Conservation (phyloP, 2,113 vertebrate genomes). For the Sinocyclocheilus rhinocerous region DNA sequence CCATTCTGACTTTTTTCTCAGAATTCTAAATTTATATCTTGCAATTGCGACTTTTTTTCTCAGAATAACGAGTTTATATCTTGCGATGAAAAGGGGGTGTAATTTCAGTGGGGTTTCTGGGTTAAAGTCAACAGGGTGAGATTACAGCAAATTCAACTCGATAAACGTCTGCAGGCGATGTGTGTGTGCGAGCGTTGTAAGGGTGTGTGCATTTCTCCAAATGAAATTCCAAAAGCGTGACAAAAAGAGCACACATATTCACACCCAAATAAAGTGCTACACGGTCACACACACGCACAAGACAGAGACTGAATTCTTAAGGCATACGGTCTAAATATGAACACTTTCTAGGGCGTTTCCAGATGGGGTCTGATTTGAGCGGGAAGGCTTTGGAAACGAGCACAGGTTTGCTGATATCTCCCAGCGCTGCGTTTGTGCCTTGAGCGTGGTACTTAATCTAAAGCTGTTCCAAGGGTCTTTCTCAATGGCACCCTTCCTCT, state of each 20-base stretch:
- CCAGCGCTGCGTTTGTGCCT: constrained; percentile 5
- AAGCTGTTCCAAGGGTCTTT: constrained; percentile 28
- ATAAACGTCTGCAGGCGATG: constrained; percentile 34
- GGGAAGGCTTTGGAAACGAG: not conserved
- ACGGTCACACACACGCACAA: not conserved
- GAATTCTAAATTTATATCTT: too few species aligned
- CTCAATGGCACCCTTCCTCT: constrained; percentile 32
- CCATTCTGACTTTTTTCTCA: too few species aligned
- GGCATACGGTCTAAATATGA: not conserved
- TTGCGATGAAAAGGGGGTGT: constrained; percentile 29
- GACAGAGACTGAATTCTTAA: constrained; percentile 5
- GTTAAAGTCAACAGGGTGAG: constrained; percentile 47
- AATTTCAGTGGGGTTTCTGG: constrained; percentile 6
- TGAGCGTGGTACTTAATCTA: constrained; percentile 31
- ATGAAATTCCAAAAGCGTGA: constrained; percentile 39
- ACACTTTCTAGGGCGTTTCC: constrained; percentile 2
- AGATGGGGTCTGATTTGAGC: constrained; percentile 3
- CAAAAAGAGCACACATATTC: constrained; percentile 25
- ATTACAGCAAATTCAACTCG: constrained; percentile 42
- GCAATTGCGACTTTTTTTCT: too few species aligned
- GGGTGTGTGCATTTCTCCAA: constrained; percentile 37
- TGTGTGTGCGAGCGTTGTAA: not conserved
- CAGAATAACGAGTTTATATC: too few species aligned
- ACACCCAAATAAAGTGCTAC: constrained; percentile 30
- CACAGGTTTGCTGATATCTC: constrained; percentile 6